Conservation (phyloP, 2,797 vertebrate species). For the Lagorchestes hirsutus region DNA sequence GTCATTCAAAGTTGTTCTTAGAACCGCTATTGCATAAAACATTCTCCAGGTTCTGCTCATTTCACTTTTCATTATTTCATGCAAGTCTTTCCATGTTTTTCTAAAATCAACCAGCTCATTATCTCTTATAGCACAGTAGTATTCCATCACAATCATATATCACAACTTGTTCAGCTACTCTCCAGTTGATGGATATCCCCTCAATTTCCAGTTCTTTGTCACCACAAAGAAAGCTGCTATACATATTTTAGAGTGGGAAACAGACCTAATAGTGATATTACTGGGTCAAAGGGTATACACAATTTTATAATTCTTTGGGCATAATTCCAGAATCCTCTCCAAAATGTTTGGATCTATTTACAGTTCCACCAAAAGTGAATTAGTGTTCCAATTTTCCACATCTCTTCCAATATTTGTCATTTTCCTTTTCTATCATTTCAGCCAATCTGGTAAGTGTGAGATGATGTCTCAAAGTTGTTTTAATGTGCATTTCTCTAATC, state of each 20-base stretch:
- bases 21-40: background rate
- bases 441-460: background rate
- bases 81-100: background rate
- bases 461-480: background rate
- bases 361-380: background rate
- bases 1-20: background rate
- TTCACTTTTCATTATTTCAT: background rate
- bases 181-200: background rate
- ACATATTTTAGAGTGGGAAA: background rate
- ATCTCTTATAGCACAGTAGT: background rate
- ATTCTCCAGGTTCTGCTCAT: background rate
- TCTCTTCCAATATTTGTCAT: background rate
- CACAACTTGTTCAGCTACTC: background rate
- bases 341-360: background rate
- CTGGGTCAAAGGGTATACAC: no score
- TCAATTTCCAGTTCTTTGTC: background rate
- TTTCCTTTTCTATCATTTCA: background rate
- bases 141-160: background rate
- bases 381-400: background rate
- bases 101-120: background rate
- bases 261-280: no score
- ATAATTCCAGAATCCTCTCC: background rate
- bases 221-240: background rate
- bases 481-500: background rate
- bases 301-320: background rate